These are phyloP conservation scores for Zalophus californianus DNA, from an alignment of 2,797 vertebrate genomes.

Conservation along the genomic window DNA sequence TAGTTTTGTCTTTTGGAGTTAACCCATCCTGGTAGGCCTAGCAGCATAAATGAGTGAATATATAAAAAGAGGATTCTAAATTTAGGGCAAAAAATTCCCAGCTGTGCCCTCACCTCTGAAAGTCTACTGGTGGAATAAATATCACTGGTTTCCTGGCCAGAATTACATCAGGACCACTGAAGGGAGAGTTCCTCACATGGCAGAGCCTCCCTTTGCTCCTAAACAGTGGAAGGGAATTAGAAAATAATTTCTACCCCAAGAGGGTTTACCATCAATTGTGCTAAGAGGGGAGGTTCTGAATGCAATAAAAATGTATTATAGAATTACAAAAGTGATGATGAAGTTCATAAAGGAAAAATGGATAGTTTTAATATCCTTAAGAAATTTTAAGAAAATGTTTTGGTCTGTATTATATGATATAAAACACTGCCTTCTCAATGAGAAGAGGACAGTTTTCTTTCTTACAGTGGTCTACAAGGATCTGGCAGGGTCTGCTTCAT, in stretches of 20 bases:
- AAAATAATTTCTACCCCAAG: not conserved
- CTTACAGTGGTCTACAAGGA: not conserved
- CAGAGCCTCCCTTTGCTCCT: not conserved
- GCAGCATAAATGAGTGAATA: not conserved
- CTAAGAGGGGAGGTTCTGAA: not conserved
- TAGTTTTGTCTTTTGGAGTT: not conserved
- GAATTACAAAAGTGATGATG: not conserved
- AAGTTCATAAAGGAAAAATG: not conserved
- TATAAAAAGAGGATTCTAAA: not conserved
- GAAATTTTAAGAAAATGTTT: conserved; percentile 11
- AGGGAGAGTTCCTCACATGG: not conserved
- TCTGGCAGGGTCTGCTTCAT: not conserved
- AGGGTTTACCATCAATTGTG: not conserved
- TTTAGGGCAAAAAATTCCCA: not conserved
- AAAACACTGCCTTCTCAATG: not conserved
- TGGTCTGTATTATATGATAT: not conserved
- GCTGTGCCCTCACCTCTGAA: not conserved
- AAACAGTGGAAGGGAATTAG: not conserved
- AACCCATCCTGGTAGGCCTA: not conserved
- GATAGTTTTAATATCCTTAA: not conserved
- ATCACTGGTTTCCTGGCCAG: not conserved
- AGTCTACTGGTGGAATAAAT: not conserved
- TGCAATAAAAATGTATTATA: not conserved
- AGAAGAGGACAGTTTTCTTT: not conserved
- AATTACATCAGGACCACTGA: not conserved